These are phyloP conservation scores for Linnaemya tessellans DNA, from an alignment of 2,888 invertebrate species.

Conservation along the genomic window DNA sequence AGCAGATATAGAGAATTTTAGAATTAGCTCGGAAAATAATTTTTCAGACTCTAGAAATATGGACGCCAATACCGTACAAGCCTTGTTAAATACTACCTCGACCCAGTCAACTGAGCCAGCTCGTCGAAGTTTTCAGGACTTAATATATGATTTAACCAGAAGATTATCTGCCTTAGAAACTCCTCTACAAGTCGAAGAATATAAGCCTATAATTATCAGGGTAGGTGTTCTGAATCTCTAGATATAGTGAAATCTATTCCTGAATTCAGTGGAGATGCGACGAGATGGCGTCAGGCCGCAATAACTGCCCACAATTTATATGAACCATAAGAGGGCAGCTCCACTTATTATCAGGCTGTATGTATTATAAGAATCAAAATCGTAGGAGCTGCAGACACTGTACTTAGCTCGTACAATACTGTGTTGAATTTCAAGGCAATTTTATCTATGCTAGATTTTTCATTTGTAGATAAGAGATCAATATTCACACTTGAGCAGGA, in stretches of 20 bases:
- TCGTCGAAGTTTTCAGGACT: constrained; percentile 13
- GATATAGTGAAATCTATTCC: constrained; percentile 38
- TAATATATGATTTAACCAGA: constrained; percentile 26
- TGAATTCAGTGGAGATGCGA: constrained; percentile 11
- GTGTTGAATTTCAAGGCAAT: constrained; percentile 36
- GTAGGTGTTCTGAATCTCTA: constrained; percentile 36
- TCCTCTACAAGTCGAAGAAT: constrained; percentile 37
- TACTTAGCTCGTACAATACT: constrained; percentile 36
- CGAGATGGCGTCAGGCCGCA: constrained; percentile 11
- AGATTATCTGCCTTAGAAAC: constrained; percentile 27
- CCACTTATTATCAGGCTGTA: constrained; percentile 38
- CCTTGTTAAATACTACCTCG: constrained; percentile 18
- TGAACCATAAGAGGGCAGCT: constrained; percentile 16
- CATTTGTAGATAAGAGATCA: constrained; percentile 70
- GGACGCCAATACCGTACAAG: constrained; percentile 4
- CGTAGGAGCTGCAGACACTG: constrained; percentile 21
- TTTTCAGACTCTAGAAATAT: background rate
- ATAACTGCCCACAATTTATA: too few species aligned
- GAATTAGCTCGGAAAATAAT: constrained; percentile 2
- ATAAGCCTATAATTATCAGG: constrained; percentile 20
- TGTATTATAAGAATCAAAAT: constrained; percentile 25
- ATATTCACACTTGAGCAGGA: constrained; percentile 68
- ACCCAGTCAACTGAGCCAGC: constrained; percentile 9
- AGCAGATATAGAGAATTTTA: constrained; percentile 21
- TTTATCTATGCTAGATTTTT: constrained; percentile 67